Conservation (phyloP, 2,888 invertebrate genomes). For the Polymixis lichenea region DNA sequence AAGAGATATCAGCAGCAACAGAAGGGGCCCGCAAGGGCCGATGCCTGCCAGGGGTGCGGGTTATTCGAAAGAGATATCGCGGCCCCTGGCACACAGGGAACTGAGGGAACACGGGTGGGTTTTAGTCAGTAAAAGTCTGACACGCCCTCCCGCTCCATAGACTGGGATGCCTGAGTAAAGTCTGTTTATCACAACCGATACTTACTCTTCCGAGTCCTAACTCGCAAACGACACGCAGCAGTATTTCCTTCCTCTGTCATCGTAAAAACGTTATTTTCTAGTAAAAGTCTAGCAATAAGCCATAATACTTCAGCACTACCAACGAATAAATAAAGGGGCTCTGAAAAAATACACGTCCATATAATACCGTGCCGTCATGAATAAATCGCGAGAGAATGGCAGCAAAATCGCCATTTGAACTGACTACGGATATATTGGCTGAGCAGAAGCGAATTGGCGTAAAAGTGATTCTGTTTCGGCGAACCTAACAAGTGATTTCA, state of each 20-base stretch:
- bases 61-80: no score
- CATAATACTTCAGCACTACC: conserved; percentile 54
- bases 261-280: conserved; percentile 57
- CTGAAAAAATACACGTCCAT: conserved; percentile 57
- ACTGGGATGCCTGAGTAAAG: conserved; percentile 23
- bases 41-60: no score
- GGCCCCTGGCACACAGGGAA: no score
- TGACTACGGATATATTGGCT: conserved; percentile 74
- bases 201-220: conserved; percentile 37
- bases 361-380: conserved; percentile 63
- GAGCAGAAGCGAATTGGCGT: conserved; percentile 77
- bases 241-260: conserved; percentile 48
- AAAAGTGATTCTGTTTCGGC: conserved; percentile 82
- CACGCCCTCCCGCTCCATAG: no score
- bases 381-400: conserved; percentile 64
- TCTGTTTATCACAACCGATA: conserved; percentile 31
- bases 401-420: conserved; percentile 71
- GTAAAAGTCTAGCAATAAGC: conserved; percentile 62
- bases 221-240: conserved; percentile 50
- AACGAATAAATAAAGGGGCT: conserved; percentile 56
- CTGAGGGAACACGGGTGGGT: no score
- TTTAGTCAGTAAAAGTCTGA: no score
- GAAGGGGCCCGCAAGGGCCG: no score
- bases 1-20: no score
- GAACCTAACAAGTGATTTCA: conserved; percentile 81